Evolutionary conservation across 2,113 vertebrate species (phyloP), one percentile per base, ranked within the genome.

Genomic region (Salvator merianae): DNA sequence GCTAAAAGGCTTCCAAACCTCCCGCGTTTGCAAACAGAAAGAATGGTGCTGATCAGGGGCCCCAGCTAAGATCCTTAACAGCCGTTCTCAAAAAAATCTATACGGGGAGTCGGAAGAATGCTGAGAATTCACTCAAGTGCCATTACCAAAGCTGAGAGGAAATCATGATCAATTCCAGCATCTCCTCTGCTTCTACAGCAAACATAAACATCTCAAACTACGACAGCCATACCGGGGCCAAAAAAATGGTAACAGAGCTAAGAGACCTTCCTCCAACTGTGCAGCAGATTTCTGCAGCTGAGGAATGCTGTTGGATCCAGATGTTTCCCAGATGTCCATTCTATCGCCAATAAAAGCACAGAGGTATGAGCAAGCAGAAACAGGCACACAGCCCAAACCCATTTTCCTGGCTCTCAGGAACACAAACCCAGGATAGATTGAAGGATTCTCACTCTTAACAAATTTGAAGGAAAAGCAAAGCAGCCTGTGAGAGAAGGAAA

Each of bases 241-340:
- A 24, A 78, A 84, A 9, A 84, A 53, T 68, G 20, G 34, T n/a
- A n/a, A 47, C 36, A 7, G 53, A 69, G 28, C 34, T 65, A 22
- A 22, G 26, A 30, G 32, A 4, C 3, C 1, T 26, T 26, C 32
- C 36, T 69, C 47, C 30, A 59, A 55, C 36, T 28, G 63, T 12
- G 14, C 36, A 34, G 66, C 30, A 72, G 22, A 78, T 70, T 71
- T 53, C 26, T 76, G 63, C 63, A 55, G 34, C 69, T 55, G 68
- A 20, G 28, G 59, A 28, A 65, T 59, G 77, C 8, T 32, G 38
- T 73, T 68, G 59, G 59, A 40, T 22, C 62, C 86, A 87, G 80
- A 78, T 87, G 74, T 32, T 79, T 38, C n/a, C 85, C 80, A 82
- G 74, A 82, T 86, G 80, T 62, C 68, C 24, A 9, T 43, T 53